Conservation (phyloP, 2,113 vertebrate genomes). For the Pseudolaguvia tuberculata region DNA sequence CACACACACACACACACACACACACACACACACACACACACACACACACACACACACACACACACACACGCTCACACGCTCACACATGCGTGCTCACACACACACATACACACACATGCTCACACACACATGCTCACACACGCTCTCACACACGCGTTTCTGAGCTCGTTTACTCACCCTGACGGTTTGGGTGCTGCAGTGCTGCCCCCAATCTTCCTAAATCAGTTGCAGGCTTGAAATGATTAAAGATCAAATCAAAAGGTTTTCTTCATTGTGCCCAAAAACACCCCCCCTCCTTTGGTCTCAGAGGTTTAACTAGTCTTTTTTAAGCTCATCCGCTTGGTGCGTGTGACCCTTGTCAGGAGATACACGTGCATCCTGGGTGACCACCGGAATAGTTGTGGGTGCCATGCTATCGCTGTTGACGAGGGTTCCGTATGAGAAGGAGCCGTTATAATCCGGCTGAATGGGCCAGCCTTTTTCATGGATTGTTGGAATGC, state of each 20-base stretch:
- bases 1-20: too few relatives aligned
- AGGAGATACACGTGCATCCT: constrained; percentile 60
- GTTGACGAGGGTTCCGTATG: constrained; percentile 88
- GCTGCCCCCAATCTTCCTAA: too few relatives aligned
- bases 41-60: too few relatives aligned
- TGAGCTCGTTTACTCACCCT: not conserved
- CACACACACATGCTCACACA: too few relatives aligned
- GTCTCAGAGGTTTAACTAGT: constrained; percentile 45
- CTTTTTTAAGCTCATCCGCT: constrained; percentile 72
- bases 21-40: too few relatives aligned
- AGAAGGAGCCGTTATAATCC: constrained; percentile 85
- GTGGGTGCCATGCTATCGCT: constrained; percentile 76
- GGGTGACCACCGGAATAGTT: constrained; percentile 63
- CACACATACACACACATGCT: too few relatives aligned
- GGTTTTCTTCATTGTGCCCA: not conserved
- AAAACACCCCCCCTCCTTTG: not conserved
- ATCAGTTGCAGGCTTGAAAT: not conserved
- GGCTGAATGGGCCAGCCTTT: constrained; percentile 81
- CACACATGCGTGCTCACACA: too few relatives aligned
- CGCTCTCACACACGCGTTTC: too few relatives aligned
- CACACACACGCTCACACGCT: too few relatives aligned
- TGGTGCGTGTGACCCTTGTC: constrained; percentile 56
- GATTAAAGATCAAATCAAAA: not conserved
- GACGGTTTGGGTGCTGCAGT: not conserved
- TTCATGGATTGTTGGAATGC: constrained; percentile 85